A percentile compares a stretch with the other conserved stretches of the same genome.
phyloP scores from a whole-genome alignment of 2,888 invertebrate genomes.

The Ceraclea dissimilis region DNA sequence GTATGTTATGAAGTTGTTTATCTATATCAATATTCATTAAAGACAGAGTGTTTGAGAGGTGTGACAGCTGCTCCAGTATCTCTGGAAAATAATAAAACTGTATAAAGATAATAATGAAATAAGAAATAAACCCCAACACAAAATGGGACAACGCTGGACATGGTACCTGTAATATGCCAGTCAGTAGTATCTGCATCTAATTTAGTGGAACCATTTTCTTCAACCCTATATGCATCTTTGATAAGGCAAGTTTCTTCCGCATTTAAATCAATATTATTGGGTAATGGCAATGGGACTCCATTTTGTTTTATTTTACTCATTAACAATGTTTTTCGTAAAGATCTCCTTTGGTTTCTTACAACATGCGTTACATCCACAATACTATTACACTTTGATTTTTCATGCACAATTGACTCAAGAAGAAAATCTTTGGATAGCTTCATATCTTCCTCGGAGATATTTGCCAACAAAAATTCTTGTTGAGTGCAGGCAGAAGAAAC shows the following conservation, averaged over 20 bases:
- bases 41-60: constrained; percentile 22
- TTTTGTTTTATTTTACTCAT: constrained; percentile 1
- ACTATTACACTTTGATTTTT: too few relatives aligned
- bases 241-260: background rate
- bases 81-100: constrained; percentile 15
- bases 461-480: constrained; percentile 15
- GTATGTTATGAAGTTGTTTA: background rate
- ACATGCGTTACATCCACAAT: background rate
- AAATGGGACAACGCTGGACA: background rate
- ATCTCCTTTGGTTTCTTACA: constrained; percentile 9
- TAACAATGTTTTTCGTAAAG: constrained; percentile 11
- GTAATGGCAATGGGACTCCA: background rate
- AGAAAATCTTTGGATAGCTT: background rate
- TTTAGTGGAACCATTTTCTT: background rate
- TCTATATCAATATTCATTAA: constrained; percentile 16
- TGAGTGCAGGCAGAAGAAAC: background rate
- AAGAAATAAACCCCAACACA: background rate
- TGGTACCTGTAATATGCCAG: constrained; percentile 23
- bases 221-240: background rate
- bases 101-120: background rate
- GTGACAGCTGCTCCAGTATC: constrained; percentile 22
- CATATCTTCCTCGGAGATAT: constrained; percentile 17
- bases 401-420: background rate
- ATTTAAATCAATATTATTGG: background rate
- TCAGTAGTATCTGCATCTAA: constrained; percentile 9